Conservation (phyloP, 2,113 vertebrate genomes). For the Hypomesus transpacificus region DNA sequence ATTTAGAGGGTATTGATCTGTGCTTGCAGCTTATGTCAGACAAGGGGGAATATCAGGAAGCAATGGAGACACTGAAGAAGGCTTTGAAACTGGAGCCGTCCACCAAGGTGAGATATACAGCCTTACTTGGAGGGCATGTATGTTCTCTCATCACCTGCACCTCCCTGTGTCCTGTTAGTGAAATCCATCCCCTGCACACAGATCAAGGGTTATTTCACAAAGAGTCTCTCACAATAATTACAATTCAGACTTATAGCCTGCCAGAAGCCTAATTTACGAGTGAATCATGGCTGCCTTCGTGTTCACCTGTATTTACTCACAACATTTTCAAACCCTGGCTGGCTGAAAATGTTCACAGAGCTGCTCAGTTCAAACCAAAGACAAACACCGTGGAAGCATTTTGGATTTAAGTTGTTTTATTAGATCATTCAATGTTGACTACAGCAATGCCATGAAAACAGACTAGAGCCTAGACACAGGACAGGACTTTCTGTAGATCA, state of each 20-base stretch:
- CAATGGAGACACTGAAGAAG: conserved; percentile 72
- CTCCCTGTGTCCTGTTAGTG: conserved; percentile 14
- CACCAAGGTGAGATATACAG: conserved; percentile 71
- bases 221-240: neutral
- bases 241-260: neutral
- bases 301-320: neutral
- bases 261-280: neutral
- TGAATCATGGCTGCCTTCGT: neutral
- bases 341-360: too few relatives aligned
- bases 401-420: neutral
- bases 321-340: too few relatives aligned
- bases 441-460: neutral
- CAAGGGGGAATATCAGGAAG: conserved; percentile 75
- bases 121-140: conserved; percentile 28
- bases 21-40: conserved; percentile 78
- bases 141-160: neutral
- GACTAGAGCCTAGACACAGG: conserved; percentile 5
- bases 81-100: conserved; percentile 83
- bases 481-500: neutral
- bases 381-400: neutral
- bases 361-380: too few relatives aligned
- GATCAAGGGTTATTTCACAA: conserved; percentile 18
- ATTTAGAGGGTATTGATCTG: conserved; percentile 11
- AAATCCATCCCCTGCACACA: neutral
- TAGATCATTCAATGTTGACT: neutral